Percentiles rank a stretch among this genome's conserved stretches.
These are phyloP conservation scores for Chrysina gloriosa DNA, from an alignment of 2,888 invertebrate species.

Conservation along the genomic window DNA sequence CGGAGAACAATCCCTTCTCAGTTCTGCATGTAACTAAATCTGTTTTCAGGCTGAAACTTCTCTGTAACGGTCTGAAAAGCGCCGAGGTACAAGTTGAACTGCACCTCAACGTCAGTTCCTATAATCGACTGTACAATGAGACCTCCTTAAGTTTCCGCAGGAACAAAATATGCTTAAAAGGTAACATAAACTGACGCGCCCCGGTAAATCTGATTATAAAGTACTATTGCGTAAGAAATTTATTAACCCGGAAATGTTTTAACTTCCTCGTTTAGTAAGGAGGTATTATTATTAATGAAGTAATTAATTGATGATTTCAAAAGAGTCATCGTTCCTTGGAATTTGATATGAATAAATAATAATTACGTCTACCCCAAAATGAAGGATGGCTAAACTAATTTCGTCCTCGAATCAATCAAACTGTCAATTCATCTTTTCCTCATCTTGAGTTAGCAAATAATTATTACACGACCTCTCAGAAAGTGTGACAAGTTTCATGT, in stretches of 20 bases:
- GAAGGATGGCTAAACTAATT: too few species aligned
- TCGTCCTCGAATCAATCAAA: too few species aligned
- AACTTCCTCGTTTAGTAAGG: neutral
- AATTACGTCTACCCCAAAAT: too few species aligned
- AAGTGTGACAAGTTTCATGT: too few species aligned
- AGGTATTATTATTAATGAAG: too few species aligned
- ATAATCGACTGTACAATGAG: conserved; percentile 76
- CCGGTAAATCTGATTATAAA: conserved; percentile 5
- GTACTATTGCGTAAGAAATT: conserved; percentile 12
- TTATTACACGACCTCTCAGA: too few species aligned
- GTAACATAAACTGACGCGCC: conserved; percentile 62
- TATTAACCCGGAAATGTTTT: neutral
- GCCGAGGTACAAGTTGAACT: conserved; percentile 86
- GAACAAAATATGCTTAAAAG: conserved; percentile 89
- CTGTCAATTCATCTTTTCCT: too few species aligned
- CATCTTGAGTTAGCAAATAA: too few species aligned
- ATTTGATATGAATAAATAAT: too few species aligned
- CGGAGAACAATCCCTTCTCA: conserved; percentile 42
- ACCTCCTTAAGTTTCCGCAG: conserved; percentile 82
- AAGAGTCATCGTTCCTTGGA: too few species aligned
- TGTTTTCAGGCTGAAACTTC: conserved; percentile 81
- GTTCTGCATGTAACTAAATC: conserved; percentile 21
- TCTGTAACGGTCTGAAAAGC: conserved; percentile 84
- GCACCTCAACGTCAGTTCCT: conserved; percentile 83
- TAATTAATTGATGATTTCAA: too few species aligned